These are phyloP conservation scores for Drosophila cognata DNA, from an alignment of 2,888 invertebrate species.

Conservation along the genomic window DNA sequence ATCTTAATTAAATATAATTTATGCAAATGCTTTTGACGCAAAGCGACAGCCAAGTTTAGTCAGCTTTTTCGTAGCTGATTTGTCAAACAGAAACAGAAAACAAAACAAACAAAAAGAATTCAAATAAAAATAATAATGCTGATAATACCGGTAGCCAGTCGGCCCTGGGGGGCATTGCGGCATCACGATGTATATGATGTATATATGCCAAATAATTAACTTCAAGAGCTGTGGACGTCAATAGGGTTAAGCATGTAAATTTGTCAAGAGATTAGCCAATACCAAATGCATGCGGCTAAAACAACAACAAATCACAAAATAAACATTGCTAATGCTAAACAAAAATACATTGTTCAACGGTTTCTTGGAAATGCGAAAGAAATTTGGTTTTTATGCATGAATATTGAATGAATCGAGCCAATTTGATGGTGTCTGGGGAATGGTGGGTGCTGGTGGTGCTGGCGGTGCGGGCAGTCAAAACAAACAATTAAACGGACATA, in stretches of 20 bases:
- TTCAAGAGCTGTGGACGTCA: constrained; percentile 62
- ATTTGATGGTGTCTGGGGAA: constrained; percentile 22
- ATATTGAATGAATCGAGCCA: constrained; percentile 32
- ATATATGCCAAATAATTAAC: constrained; percentile 39
- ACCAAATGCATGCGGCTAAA: constrained; percentile 7
- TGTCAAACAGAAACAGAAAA: constrained; percentile 37
- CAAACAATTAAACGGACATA: constrained; percentile 56
- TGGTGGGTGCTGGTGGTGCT: background rate
- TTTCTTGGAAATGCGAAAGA: constrained; percentile 46
- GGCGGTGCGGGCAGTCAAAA: constrained; percentile 48
- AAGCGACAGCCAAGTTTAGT: constrained; percentile 56
- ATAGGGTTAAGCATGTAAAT: constrained; percentile 56
- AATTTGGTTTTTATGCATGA: constrained; percentile 30
- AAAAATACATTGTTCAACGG: constrained; percentile 36
- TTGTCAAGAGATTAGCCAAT: constrained; percentile 37
- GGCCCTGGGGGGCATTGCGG: constrained; percentile 22
- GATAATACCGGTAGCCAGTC: constrained; percentile 63
- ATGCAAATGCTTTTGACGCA: constrained; percentile 65
- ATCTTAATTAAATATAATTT: constrained; percentile 45
- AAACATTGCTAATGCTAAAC: constrained; percentile 40
- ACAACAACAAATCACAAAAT: constrained; percentile 17
- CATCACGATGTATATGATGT: constrained; percentile 21
- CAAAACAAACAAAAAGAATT: constrained; percentile 14
- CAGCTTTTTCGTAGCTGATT: constrained; percentile 40
- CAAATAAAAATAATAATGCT: constrained; percentile 44